Base-by-base conservation (phyloP, 2,888 invertebrate genomes). In the Dolichomitus sp. region DNA sequence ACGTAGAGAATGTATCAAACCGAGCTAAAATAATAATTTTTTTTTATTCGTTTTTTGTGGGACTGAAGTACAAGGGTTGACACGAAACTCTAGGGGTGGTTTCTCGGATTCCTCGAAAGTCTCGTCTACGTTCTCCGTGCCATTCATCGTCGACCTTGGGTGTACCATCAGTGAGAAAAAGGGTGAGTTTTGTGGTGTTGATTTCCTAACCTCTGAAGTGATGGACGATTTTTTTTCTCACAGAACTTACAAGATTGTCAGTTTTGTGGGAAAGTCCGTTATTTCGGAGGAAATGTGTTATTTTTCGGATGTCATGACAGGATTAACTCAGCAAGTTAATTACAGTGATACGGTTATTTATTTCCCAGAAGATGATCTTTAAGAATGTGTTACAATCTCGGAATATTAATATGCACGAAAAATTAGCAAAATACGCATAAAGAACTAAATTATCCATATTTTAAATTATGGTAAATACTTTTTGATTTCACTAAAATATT, bases 111-210 rank as follows among this genome's bases (percentile, higher is more conserved):
- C 23, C 27, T 40, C 33, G 42, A 66, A 61, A 52, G 30, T 69
- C 42, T 40, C 33, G 61, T 59, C 45, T 23, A n/a, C 69, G 68
- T 77, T 61, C 48, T 33, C 40, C 27, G 75, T 75, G 75, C 27
- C 74, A 74, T 74, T 80, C 65, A 80, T 65, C 80, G 80, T 65
- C 75, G 50, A 37, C 69, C 74, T 63, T 45, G 63, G 17, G 61
- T 52, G 17, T 65, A 75, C 40, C 19, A 27, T 65, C 40, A 27
- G 70, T 76, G 80, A 65, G 63, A 65, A 61, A 65, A 65, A 80
- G 52, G 75, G 77, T 80, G 74, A 80, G 80, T 80, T 80, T 45
- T 45, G 45, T 42, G 19, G 40, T 42, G 63, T 11, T 23, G 12
- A 45, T 27, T 27, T 4, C 12, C 7, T 17, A 42, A 19, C 6